Conservation (phyloP, 2,888 invertebrate genomes). For the Pyrgus malvae region DNA sequence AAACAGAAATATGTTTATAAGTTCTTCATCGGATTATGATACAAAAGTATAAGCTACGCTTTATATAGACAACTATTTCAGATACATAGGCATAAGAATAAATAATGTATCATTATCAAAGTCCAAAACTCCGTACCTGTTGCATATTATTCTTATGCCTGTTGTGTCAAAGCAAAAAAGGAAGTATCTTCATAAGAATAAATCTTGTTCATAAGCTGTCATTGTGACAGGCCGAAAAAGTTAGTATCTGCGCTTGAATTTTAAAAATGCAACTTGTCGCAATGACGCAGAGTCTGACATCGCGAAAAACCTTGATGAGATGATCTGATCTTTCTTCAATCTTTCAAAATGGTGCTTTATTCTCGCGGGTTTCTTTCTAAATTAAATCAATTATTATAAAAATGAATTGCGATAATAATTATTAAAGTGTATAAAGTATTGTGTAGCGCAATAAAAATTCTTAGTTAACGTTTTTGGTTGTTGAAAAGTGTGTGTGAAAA, state of each 20-base stretch:
- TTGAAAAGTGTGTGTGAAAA: conserved; percentile 42
- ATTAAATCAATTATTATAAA: conserved; percentile 58
- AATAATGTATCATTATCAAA: too few relatives aligned
- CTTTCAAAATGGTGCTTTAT: conserved; percentile 77
- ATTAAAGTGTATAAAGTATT: conserved; percentile 41
- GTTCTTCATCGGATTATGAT: too few relatives aligned
- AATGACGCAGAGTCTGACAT: conserved; percentile 65
- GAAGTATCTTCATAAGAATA: too few relatives aligned
- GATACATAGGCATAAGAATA: too few relatives aligned
- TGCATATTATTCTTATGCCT: too few relatives aligned
- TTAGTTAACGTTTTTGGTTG: conserved; percentile 39
- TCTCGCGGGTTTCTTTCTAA: conserved; percentile 70
- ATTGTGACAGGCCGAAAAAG: not conserved
- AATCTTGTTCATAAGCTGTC: not conserved
- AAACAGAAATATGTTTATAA: too few relatives aligned
- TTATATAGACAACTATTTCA: too few relatives aligned
- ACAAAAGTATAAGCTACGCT: too few relatives aligned
- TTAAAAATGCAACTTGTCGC: conserved; percentile 62
- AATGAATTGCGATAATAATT: conserved; percentile 57
- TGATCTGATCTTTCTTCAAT: conserved; percentile 53
- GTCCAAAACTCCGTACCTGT: too few relatives aligned
- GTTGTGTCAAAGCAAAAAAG: too few relatives aligned
- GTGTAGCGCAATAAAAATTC: conserved; percentile 45
- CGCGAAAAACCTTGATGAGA: conserved; percentile 65
- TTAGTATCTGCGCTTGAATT: not conserved